Percentiles rank a stretch among this genome's conserved stretches.
phyloP scores from a whole-genome alignment of 2,113 vertebrate species.

The Oreochromis aureus region DNA sequence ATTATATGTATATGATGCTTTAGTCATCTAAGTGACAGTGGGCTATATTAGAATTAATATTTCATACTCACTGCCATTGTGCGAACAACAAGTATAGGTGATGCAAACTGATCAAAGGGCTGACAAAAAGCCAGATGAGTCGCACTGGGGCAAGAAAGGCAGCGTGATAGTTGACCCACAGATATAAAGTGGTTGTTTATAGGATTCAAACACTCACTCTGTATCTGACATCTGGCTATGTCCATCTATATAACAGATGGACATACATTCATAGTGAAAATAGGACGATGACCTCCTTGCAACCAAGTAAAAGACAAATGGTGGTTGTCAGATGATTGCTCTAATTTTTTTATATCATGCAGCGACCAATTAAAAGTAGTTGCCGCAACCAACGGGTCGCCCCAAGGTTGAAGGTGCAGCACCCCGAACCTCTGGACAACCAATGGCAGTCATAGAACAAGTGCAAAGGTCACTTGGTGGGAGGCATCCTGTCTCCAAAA shows the following conservation, averaged over 20 bases:
- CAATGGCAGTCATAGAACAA: not conserved
- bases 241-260: not conserved
- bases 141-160: not conserved
- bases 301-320: not conserved
- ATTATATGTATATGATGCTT: not conserved
- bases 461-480: not conserved
- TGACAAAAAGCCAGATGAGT: not conserved
- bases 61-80: not conserved
- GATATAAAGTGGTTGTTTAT: not conserved
- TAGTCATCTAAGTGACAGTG: not conserved
- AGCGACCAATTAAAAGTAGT: not conserved
- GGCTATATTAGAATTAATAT: not conserved
- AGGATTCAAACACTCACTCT: not conserved
- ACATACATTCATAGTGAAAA: not conserved
- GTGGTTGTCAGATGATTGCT: not conserved
- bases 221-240: not conserved
- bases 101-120: not conserved
- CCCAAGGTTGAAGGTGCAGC: not conserved
- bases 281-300: not conserved
- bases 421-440: not conserved
- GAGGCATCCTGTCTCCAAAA: not conserved
- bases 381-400: fast-evolving
- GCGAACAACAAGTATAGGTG: not conserved
- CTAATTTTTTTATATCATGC: not conserved
- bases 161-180: not conserved